phyloP scores from a whole-genome alignment of 2,797 vertebrate species.

The Myotis planiceps region DNA sequence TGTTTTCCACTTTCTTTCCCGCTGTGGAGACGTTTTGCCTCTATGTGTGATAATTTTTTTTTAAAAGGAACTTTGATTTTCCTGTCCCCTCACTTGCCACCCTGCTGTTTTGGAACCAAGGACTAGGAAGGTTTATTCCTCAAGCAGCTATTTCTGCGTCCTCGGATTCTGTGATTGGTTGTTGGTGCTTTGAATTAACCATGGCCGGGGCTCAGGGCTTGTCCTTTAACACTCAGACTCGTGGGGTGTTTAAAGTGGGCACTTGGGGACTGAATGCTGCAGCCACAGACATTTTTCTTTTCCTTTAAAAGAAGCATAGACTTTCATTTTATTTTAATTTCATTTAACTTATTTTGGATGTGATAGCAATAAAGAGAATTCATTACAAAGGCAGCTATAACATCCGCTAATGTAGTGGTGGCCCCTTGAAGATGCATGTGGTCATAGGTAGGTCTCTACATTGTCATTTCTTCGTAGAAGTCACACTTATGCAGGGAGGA shows the following conservation, averaged over 20 bases:
- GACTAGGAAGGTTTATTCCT: constrained; percentile 51
- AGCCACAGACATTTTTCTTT: neutral
- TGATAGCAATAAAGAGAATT: neutral
- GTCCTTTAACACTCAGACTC: neutral
- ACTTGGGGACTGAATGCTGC: neutral
- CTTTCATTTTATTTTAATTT: neutral
- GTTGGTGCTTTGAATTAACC: constrained; percentile 36
- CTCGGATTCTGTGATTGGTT: constrained; percentile 12
- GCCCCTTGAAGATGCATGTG: neutral
- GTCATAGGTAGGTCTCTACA: neutral
- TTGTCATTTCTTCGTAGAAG: neutral
- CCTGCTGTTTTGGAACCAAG: constrained; percentile 33
- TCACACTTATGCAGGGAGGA: neutral
- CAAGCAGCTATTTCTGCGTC: constrained; percentile 24
- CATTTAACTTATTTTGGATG: neutral
- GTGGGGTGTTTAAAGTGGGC: neutral
- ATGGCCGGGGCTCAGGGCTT: neutral
- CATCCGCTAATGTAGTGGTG: neutral
- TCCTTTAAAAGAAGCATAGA: neutral
- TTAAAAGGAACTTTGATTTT: constrained; percentile 75
- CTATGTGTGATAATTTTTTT: constrained; percentile 66
- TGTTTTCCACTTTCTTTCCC: constrained; percentile 77
- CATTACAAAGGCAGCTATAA: neutral
- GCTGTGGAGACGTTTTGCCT: constrained; percentile 76
- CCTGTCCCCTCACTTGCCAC: constrained; percentile 56